Evolutionary conservation across 2,888 invertebrate genomes (phyloP).

Genomic region (Emesis russula): DNA sequence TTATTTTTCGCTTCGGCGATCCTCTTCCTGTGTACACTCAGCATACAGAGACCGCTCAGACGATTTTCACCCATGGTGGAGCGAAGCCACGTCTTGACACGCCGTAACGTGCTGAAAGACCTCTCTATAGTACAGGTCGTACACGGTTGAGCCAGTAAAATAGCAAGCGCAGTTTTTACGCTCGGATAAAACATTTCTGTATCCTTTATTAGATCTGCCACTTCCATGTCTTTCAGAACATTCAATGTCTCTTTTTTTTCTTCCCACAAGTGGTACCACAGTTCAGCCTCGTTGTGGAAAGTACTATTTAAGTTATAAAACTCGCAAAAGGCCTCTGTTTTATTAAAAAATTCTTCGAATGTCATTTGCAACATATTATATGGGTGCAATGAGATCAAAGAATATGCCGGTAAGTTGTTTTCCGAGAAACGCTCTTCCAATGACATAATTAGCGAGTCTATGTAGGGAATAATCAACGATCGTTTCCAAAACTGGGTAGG

Average conservation of each 20-base stretch:
- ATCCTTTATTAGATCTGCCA: neutral
- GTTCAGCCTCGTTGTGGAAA: too few relatives aligned
- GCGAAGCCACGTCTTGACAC: constrained; percentile 49
- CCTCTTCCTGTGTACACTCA: constrained; percentile 49
- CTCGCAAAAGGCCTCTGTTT: too few relatives aligned
- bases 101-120: neutral
- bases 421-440: neutral
- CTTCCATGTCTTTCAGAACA: neutral
- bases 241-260: too few relatives aligned
- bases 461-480: neutral
- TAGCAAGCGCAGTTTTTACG: neutral
- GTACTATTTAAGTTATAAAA: too few relatives aligned
- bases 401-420: neutral
- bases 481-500: too few relatives aligned
- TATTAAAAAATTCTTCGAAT: neutral
- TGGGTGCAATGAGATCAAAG: neutral
- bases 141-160: neutral
- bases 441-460: constrained; percentile 4
- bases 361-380: neutral
- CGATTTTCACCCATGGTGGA: constrained; percentile 51
- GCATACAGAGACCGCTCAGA: constrained; percentile 48
- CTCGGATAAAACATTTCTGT: neutral
- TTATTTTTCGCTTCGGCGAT: constrained; percentile 37
- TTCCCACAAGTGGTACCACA: too few relatives aligned
- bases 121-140: neutral